Evolutionary conservation across 2,888 invertebrate species (phyloP).

Genomic region (Caenorhabditis panamensis): DNA sequence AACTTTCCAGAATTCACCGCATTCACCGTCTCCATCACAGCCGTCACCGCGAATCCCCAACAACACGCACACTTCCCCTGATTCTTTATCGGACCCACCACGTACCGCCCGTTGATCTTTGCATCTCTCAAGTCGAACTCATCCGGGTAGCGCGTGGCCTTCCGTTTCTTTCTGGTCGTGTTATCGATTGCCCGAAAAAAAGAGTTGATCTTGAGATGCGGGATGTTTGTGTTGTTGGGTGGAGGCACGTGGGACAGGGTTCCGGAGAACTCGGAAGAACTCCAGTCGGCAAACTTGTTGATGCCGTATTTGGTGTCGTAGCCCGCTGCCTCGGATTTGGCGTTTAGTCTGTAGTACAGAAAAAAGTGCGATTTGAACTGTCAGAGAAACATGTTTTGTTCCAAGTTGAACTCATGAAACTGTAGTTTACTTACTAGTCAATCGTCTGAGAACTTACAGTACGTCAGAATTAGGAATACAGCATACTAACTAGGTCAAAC

Average conservation of each 20-base stretch:
- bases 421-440: no score
- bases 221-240: constrained; percentile 27
- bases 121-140: constrained; percentile 35
- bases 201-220: constrained; percentile 9
- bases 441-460: no score
- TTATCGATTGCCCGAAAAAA: constrained; percentile 28
- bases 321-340: constrained; percentile 9
- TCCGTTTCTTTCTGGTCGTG: constrained; percentile 25
- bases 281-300: constrained; percentile 48
- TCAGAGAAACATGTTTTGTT: no score
- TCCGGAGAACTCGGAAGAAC: constrained; percentile 17
- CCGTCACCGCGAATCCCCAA: constrained; percentile 54
- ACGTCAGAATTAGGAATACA: no score
- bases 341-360: constrained; percentile 28
- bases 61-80: constrained; percentile 48
- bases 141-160: constrained; percentile 22
- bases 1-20: constrained; percentile 20
- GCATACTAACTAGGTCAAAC: no score
- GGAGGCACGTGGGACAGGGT: constrained; percentile 9
- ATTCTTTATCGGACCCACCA: constrained; percentile 37
- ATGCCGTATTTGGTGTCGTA: constrained; percentile 35
- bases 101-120: constrained; percentile 24
- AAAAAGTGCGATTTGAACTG: no score
- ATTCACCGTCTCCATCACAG: constrained; percentile 30
- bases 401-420: no score